Percentiles rank a stretch among this genome's conserved stretches.
Evolutionary conservation across 2,113 vertebrate genomes (phyloP).

Genomic region (Bufo bufo): DNA sequence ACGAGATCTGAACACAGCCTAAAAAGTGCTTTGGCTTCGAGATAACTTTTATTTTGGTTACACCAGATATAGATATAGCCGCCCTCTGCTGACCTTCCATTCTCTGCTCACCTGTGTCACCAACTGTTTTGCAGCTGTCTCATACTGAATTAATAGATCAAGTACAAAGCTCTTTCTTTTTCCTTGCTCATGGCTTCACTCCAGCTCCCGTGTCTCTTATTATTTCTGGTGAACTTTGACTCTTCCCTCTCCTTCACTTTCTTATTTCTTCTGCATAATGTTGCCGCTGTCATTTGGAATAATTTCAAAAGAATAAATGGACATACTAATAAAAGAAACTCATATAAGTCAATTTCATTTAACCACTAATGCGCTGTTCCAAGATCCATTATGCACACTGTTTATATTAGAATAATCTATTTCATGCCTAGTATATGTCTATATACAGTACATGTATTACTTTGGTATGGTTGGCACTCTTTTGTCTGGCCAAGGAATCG

Average conservation of each 20-base stretch:
- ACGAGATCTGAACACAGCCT: not conserved
- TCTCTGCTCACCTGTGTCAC: not conserved
- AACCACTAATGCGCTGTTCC: not conserved
- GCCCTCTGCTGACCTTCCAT: not conserved
- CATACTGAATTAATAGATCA: not conserved
- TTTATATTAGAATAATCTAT: not conserved
- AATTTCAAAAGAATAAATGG: not conserved
- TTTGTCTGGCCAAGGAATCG: too few species aligned
- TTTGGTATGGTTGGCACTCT: too few species aligned
- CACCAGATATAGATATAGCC: not conserved
- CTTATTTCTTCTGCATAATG: not conserved
- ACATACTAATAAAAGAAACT: not conserved
- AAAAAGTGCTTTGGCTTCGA: not conserved
- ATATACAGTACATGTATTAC: not conserved
- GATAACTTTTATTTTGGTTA: not conserved
- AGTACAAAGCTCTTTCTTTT: not conserved
- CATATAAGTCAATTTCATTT: not conserved
- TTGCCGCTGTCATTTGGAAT: not conserved
- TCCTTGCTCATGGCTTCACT: not conserved
- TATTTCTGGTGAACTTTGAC: not conserved
- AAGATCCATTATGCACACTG: not conserved
- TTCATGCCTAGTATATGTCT: not conserved
- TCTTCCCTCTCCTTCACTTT: not conserved
- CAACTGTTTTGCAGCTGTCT: constrained; percentile 17
- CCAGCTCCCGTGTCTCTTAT: not conserved